A percentile compares a stretch with the other conserved stretches of the same genome.
These are phyloP conservation scores for Lasioglossum morio DNA, from an alignment of 2,888 invertebrate genomes.

Conservation along the genomic window DNA sequence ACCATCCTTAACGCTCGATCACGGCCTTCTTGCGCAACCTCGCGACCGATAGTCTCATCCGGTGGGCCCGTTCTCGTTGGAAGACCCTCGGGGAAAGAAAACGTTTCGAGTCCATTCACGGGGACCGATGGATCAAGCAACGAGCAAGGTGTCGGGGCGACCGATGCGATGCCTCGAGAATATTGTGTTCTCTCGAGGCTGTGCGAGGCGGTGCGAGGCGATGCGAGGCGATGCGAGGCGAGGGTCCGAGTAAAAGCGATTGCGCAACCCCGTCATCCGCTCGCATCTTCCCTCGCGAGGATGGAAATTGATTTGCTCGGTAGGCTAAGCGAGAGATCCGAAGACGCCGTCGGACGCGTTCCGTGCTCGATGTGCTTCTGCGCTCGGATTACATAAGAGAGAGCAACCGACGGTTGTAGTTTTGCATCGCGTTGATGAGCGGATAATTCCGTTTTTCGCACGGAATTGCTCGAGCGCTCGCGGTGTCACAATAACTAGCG, in stretches of 20 bases:
- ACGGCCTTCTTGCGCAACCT: background rate
- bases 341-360: background rate
- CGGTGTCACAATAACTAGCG: slow-evolving; percentile 62
- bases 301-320: background rate
- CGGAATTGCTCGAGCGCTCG: slow-evolving; percentile 57
- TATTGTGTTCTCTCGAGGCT: background rate
- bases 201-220: background rate
- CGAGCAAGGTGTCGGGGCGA: background rate
- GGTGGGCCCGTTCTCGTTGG: background rate
- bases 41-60: background rate
- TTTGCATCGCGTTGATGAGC: slow-evolving; percentile 53
- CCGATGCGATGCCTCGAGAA: background rate
- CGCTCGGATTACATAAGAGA: slow-evolving; percentile 51
- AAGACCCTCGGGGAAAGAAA: too few relatives aligned
- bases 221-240: background rate
- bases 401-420: slow-evolving; percentile 6
- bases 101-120: too few relatives aligned
- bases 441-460: slow-evolving; percentile 70
- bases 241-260: slow-evolving; percentile 4
- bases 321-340: background rate
- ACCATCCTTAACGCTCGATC: background rate
- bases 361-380: background rate
- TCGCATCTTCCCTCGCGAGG: background rate
- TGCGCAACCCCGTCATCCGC: background rate
- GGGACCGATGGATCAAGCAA: background rate